Conservation (phyloP, 2,113 vertebrate species). For the Gnathonemus echidnorhynchus region DNA sequence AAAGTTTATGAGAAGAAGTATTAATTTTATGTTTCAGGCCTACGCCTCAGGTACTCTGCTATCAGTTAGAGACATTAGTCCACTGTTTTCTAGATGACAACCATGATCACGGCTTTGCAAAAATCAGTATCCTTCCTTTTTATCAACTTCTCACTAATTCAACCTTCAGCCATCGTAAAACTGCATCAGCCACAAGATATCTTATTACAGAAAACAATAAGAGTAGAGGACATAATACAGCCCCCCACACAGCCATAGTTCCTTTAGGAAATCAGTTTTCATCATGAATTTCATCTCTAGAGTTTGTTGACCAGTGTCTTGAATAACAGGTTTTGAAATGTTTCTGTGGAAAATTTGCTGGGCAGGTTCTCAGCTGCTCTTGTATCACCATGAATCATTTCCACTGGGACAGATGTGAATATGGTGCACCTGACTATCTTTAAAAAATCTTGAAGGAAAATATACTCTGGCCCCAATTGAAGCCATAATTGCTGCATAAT, state of each 20-base stretch:
- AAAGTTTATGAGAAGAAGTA: neutral
- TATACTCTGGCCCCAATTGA: slow-evolving; percentile 33
- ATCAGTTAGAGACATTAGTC: neutral
- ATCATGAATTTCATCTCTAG: neutral
- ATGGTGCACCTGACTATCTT: neutral
- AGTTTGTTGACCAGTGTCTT: neutral
- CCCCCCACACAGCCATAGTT: neutral
- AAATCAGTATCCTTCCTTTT: neutral
- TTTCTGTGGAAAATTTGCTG: neutral
- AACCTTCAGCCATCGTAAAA: neutral
- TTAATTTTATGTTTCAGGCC: neutral
- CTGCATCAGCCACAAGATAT: neutral
- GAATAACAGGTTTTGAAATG: slow-evolving; percentile 7
- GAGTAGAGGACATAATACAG: neutral
- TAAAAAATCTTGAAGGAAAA: neutral
- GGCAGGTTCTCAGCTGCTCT: neutral
- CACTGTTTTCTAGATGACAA: neutral
- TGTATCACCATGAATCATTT: neutral
- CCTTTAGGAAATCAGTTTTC: neutral
- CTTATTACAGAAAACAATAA: neutral
- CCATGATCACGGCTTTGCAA: neutral
- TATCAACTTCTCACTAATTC: neutral
- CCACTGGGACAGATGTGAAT: neutral
- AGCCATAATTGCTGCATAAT: slow-evolving; percentile 57
- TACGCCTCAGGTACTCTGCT: neutral